A percentile compares a stretch with the other conserved stretches of the same genome.
These are phyloP conservation scores for Marasmarcha lunaedactyla DNA, from an alignment of 2,888 invertebrate genomes.

Conservation along the genomic window DNA sequence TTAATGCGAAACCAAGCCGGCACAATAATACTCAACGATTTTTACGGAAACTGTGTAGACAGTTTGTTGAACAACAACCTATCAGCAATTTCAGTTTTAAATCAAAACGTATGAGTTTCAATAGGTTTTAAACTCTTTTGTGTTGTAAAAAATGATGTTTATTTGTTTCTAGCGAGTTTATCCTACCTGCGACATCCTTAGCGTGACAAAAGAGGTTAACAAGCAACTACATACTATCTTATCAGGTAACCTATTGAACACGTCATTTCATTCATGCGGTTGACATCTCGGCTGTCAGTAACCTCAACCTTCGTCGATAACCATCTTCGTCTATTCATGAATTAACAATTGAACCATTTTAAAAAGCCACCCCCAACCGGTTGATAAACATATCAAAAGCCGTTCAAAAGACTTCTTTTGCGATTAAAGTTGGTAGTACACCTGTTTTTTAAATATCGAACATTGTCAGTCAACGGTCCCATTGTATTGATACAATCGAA, in stretches of 20 bases:
- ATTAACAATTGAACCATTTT: slow-evolving; percentile 46
- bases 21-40: background rate
- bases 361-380: slow-evolving; percentile 55
- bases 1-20: slow-evolving; percentile 48
- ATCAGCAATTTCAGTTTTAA: slow-evolving; percentile 4
- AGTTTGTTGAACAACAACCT: background rate
- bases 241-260: slow-evolving; percentile 39
- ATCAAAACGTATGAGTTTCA: slow-evolving; percentile 6
- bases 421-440: slow-evolving; percentile 34
- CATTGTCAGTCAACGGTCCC: slow-evolving; percentile 37
- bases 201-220: slow-evolving; percentile 19
- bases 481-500: slow-evolving; percentile 51
- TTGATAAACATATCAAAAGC: slow-evolving; percentile 68
- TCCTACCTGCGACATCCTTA: slow-evolving; percentile 26
- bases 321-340: slow-evolving; percentile 55
- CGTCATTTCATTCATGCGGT: slow-evolving; percentile 40
- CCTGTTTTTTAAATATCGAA: slow-evolving; percentile 45
- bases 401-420: slow-evolving; percentile 42
- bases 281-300: slow-evolving; percentile 68
- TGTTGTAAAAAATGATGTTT: too few relatives aligned
- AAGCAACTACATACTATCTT: slow-evolving; percentile 30
- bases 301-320: slow-evolving; percentile 53
- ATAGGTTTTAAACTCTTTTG: too few relatives aligned
- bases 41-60: background rate
- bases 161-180: slow-evolving; percentile 22